Evolutionary conservation across 2,888 invertebrate genomes (phyloP), one percentile per base, ranked within the genome.

Genomic region (Eilema griseolum): DNA sequence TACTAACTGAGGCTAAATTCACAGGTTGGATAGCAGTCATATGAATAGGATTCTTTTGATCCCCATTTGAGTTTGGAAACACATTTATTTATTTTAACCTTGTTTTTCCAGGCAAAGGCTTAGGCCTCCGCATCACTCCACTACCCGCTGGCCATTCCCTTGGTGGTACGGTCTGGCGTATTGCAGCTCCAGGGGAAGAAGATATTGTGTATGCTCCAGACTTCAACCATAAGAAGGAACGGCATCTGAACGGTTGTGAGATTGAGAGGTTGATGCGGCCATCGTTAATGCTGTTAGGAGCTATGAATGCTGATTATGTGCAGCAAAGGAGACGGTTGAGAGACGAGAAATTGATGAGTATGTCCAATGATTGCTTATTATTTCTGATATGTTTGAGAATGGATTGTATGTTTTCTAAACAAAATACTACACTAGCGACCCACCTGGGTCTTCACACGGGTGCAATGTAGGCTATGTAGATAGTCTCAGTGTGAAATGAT

Each of bases 151-250:
- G 99, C 1, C 99, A 99, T 91, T 99, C 99, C 97, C 98, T 99
- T 63, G 99, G 99, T 2, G 99, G 99, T 23, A 99, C 99, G 0
- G 98, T 99, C 66, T 99, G 99, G 99, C 98, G 99, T 86, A 99
- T 99, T 28, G 98, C 99, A 41, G 99, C 99, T 87, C 98, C 99
- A 41, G 99, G 99, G 0, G 99, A 99, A 89, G 99, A 99, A 92
- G 99, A 99, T 86, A 99, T 99, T 77, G 97, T 99, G 1, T 99
- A 99, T 91, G 99, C 99, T 0, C 98, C 99, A 0, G 99, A 99
- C 89, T 99, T 99, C 88, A 99, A 99, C 93, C 99, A 99, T 91
- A 99, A 99, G 88, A 99, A 99, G 89, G 99, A 99, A 88, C 95
- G 99, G 59, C 99, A 99, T 96, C 96, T 99, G 57, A 99, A 99